A percentile compares a stretch with the other conserved stretches of the same genome.
Evolutionary conservation across 2,888 invertebrate genomes (phyloP).

Genomic region (Coenonympha glycerion): DNA sequence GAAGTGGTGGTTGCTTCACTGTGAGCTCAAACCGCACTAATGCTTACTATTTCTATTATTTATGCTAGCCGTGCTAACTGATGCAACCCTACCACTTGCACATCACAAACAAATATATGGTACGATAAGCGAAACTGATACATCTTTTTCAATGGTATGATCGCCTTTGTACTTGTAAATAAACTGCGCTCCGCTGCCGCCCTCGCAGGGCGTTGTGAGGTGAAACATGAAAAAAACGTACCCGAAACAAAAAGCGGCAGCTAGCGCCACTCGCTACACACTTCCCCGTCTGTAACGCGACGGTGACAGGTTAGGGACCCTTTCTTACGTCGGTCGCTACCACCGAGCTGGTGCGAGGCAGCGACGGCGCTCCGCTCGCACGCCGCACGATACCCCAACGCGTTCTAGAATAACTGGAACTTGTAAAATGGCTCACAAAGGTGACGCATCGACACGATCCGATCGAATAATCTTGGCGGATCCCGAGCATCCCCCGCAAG

Average conservation of each 20-base stretch:
- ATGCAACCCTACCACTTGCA: too few relatives aligned
- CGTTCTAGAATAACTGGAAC: constrained; percentile 49
- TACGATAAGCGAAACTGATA: too few relatives aligned
- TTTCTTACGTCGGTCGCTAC: constrained; percentile 15
- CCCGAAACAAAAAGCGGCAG: constrained; percentile 8
- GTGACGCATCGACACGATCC: constrained; percentile 75
- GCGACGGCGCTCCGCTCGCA: neutral
- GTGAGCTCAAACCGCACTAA: too few relatives aligned
- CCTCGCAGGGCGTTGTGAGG: constrained; percentile 21
- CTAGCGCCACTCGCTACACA: constrained; percentile 26
- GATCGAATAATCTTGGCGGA: constrained; percentile 61
- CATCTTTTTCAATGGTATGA: too few relatives aligned
- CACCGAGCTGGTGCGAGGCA: neutral
- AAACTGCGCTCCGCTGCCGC: too few relatives aligned
- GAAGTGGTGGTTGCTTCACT: too few relatives aligned
- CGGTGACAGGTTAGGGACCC: constrained; percentile 39
- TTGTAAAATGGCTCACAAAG: constrained; percentile 72
- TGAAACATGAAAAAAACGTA: neutral
- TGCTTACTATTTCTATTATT: too few relatives aligned
- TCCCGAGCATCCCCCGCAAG: constrained; percentile 34
- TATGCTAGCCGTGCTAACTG: too few relatives aligned
- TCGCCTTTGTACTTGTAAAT: too few relatives aligned
- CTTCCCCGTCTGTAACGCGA: constrained; percentile 22
- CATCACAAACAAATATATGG: too few relatives aligned
- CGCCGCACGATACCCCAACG: constrained; percentile 24